These are phyloP conservation scores for Archivesica marissinica DNA, from an alignment of 1,140 invertebrate species.

Conservation along the genomic window DNA sequence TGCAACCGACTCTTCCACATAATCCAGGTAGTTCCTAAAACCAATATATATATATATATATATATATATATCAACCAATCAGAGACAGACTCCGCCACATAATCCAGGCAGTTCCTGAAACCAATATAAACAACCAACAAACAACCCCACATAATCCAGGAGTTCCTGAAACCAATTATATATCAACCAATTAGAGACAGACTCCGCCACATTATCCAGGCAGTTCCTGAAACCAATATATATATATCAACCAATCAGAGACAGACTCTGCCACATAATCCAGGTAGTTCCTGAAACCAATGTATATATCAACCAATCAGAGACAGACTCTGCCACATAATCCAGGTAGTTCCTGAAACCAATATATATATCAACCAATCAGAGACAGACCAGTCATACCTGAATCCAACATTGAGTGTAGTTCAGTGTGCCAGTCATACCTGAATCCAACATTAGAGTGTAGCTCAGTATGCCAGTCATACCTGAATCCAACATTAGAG, in stretches of 20 bases:
- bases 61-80: slow-evolving; percentile 82
- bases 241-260: slow-evolving; percentile 81
- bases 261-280: slow-evolving; percentile 81
- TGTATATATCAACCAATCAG: slow-evolving; percentile 82
- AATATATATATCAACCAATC: slow-evolving; percentile 82
- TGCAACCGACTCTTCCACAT: slow-evolving; percentile 78
- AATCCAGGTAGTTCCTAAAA: slow-evolving; percentile 83
- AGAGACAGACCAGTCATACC: slow-evolving; percentile 81
- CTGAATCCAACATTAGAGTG: too few species aligned
- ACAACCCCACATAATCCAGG: slow-evolving; percentile 80
- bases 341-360: slow-evolving; percentile 83
- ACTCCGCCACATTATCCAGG: slow-evolving; percentile 80
- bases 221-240: slow-evolving; percentile 83
- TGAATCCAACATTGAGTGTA: too few species aligned
- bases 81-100: slow-evolving; percentile 78
- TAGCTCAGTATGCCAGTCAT: too few species aligned
- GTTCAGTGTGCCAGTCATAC: slow-evolving; percentile 77
- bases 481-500: too few species aligned
- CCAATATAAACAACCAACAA: too few species aligned
- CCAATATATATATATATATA: too few species aligned
- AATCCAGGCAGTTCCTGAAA: slow-evolving; percentile 83
- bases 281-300: slow-evolving; percentile 82
- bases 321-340: slow-evolving; percentile 79
- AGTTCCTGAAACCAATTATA: too few species aligned
- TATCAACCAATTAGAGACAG: slow-evolving; percentile 81